phyloP scores from a whole-genome alignment of 2,113 vertebrate species.

The Ageneiosus marmoratus region DNA sequence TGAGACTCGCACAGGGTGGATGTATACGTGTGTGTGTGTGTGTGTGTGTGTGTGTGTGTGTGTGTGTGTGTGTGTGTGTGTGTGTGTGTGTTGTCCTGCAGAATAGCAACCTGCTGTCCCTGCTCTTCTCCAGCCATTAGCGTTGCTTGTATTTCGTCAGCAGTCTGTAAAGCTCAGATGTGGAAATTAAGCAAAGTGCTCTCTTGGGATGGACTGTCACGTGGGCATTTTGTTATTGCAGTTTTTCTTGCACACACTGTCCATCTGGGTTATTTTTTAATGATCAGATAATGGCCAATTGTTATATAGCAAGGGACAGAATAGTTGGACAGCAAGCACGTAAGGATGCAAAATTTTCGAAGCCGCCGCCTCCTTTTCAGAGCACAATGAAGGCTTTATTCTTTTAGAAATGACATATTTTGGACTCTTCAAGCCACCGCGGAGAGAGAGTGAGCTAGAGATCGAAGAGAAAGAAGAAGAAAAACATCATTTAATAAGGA shows the following conservation, averaged over 20 bases:
- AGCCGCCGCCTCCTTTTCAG: neutral
- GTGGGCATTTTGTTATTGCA: slow-evolving; percentile 26
- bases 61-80: too few relatives aligned
- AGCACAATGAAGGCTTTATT: neutral
- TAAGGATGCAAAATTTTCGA: neutral
- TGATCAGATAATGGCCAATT: neutral
- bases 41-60: neutral
- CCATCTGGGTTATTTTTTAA: slow-evolving; percentile 36
- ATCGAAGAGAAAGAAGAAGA: neutral
- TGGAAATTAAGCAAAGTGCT: slow-evolving; percentile 38
- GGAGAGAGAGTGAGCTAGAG: neutral
- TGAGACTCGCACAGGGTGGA: slow-evolving; percentile 45
- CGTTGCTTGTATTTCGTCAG: slow-evolving; percentile 23
- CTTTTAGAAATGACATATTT: neutral
- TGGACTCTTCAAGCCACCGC: neutral
- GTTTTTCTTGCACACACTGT: slow-evolving; percentile 9
- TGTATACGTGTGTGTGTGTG: neutral
- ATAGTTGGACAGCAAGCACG: neutral
- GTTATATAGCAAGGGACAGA: neutral
- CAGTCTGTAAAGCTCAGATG: slow-evolving; percentile 34
- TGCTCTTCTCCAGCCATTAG: neutral
- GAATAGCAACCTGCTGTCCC: neutral
- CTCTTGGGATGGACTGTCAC: slow-evolving; percentile 15
- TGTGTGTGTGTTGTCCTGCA: slow-evolving; percentile 1
- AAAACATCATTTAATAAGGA: neutral